Evolutionary conservation across 1,140 invertebrate species (phyloP), one percentile per base, ranked within the genome.

Genomic region (Neodiprion fabricii): DNA sequence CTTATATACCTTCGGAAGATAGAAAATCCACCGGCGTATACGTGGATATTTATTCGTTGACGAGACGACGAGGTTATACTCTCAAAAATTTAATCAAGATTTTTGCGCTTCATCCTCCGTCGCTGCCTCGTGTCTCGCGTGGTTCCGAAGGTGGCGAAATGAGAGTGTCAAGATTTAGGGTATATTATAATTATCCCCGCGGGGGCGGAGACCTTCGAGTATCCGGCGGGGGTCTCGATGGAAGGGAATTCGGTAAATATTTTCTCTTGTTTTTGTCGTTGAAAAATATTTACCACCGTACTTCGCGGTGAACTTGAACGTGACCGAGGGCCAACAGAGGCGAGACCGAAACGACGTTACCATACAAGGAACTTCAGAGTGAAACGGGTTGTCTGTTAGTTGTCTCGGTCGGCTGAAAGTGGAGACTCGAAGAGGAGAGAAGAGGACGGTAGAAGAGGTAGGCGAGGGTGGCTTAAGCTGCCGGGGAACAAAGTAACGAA

Each of bases 71-170:
- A 73, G 66, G 67, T 73, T 76, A 75, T 40, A 40, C 28, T 40
- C 66, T 74, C 74, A 76, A 79, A 81, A 82, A 81, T 82, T 82
- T 82, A 80, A 81, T 79, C 75, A 81, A 72, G n/a, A 72, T 17
- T 9, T 48, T 40, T 7, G 23, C 21, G 10, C 12, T 1, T 69
- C 68, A 11, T 50, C 23, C 48, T 71, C 23, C 40, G 14, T 69
- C 12, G 11, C 7, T 69, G 21, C 40, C 67, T 17, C n/a, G 11
- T 61, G 53, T 17, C 11, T 40, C 5, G 28, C 28, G 28, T 17
- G 53, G 3, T 9, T 61, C 53, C 53, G 53, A 17, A 61, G n/a
- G 11, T 61, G 4, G 53, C 53, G 28, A 40, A 40, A 40, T 40
- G 28, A 40, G 28, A 40, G 28, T 40, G 28, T 40, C 28, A 5